Base-by-base conservation (phyloP, 2,888 invertebrate species). In the Nomada hirtipes region DNA sequence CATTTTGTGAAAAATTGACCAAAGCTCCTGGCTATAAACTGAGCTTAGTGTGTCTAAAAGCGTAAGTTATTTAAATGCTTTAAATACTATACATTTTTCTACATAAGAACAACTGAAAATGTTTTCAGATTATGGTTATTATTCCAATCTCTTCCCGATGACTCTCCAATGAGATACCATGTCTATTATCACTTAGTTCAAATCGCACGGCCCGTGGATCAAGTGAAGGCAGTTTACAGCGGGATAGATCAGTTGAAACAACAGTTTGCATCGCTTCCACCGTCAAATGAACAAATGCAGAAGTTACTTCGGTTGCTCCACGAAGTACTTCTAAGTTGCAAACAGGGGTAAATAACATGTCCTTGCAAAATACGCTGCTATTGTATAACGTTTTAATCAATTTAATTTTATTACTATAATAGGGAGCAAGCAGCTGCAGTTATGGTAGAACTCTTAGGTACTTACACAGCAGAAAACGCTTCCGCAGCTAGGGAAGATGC, bases 401-500 rank as follows among this genome's bases (percentile, higher is more conserved):
- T 79, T 0, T 26, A 36, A 69, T 72, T 9, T 47, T 50, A 84
- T 85, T 47, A 80, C 90, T 85, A 93, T 94, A 23, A 47, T 93
- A 97, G 98, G 94, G 98, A 98, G 92, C 95, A 97, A 90, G 98
- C 98, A 36, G 97, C 98, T 23, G 98, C 98, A 94, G 98, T 99
- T 4, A 99, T 99, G 99, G 97, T 99, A 83, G 99, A 99, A 94
- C 95, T 99, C 0, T 94, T 99, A 76, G 98, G 98, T 36, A 99
- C 99, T 0, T 99, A 99, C 94, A 99, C 98, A 36, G 97, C 98
- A 82, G 99, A 99, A 91, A 99, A 99, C 94, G 99, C 99, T 0
- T 98, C 98, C 2, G 97, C 98, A 85, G 99, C 99, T 0, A 96
- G 98, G 86, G 98, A 99, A 93, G 99, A 99, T 95, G 99, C 99